These are phyloP conservation scores for Philereme vetulata DNA, from an alignment of 2,888 invertebrate species.

Conservation along the genomic window DNA sequence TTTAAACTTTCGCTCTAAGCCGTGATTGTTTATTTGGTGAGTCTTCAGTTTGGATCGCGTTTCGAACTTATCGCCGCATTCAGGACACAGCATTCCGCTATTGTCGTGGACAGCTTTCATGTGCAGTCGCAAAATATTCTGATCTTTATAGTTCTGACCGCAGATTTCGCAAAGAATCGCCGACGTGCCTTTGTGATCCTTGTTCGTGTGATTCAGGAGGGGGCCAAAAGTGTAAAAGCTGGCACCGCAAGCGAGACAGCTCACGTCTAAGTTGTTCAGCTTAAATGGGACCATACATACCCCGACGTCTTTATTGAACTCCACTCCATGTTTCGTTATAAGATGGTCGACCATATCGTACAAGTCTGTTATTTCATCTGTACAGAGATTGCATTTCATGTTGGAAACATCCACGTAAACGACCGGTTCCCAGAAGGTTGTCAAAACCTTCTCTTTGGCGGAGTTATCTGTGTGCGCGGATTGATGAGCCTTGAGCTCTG, in stretches of 20 bases:
- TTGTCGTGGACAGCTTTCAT: constrained; percentile 71
- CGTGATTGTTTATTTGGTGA: constrained; percentile 73
- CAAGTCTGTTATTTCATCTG: constrained; percentile 58
- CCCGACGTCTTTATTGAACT: constrained; percentile 71
- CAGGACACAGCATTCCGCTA: constrained; percentile 62
- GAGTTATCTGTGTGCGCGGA: constrained; percentile 55
- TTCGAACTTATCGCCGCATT: constrained; percentile 76
- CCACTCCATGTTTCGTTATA: constrained; percentile 56
- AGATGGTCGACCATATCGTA: constrained; percentile 72
- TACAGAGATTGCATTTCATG: constrained; percentile 64
- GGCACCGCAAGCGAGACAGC: constrained; percentile 66
- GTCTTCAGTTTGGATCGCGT: constrained; percentile 76
- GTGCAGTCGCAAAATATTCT: constrained; percentile 59
- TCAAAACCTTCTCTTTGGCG: constrained; percentile 67
- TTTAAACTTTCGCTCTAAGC: constrained; percentile 76
- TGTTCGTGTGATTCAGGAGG: constrained; percentile 71
- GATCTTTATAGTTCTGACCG: constrained; percentile 74
- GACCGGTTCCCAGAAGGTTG: constrained; percentile 73
- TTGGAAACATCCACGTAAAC: constrained; percentile 71
- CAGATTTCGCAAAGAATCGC: constrained; percentile 73
- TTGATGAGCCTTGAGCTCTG: constrained; percentile 68
- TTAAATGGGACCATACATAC: constrained; percentile 73
- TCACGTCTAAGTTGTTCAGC: constrained; percentile 64
- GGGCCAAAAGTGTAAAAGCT: constrained; percentile 74
- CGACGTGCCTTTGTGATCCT: constrained; percentile 72